Evolutionary conservation across 1,140 invertebrate genomes (phyloP).

Genomic region (Polyergus mexicanus): DNA sequence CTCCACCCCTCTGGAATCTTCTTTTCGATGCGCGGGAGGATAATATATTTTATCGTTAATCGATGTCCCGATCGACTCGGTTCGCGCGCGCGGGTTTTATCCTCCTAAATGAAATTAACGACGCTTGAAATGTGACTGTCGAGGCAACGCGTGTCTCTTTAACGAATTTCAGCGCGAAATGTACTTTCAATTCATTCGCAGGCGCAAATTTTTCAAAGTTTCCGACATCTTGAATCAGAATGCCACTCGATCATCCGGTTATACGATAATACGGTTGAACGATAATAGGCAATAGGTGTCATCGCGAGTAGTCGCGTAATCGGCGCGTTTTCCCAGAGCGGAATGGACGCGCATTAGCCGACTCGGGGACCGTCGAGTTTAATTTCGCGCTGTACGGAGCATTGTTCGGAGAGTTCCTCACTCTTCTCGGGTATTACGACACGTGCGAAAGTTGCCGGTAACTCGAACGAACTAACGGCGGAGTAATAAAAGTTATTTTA

Average conservation of each 20-base stretch:
- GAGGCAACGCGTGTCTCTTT: slow-evolving; percentile 16
- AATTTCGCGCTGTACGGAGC: slow-evolving; percentile 42
- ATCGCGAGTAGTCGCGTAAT: slow-evolving; percentile 1
- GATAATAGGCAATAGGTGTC: neutral
- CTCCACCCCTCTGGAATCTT: slow-evolving; percentile 37
- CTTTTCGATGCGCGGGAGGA: slow-evolving; percentile 36
- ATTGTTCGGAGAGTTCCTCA: slow-evolving; percentile 61
- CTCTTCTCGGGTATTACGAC: slow-evolving; percentile 39
- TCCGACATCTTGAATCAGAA: neutral
- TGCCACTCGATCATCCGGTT: slow-evolving; percentile 8
- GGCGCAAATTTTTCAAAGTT: slow-evolving; percentile 27
- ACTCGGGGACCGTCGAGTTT: slow-evolving; percentile 65
- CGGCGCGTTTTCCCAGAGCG: slow-evolving; percentile 54
- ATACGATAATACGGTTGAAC: neutral
- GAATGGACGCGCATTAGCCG: slow-evolving; percentile 49
- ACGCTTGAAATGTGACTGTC: slow-evolving; percentile 13
- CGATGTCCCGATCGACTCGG: slow-evolving; percentile 38
- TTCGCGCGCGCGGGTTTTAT: slow-evolving; percentile 32
- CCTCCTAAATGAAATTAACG: slow-evolving; percentile 59
- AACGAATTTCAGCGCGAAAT: slow-evolving; percentile 27
- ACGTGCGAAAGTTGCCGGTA: slow-evolving; percentile 72
- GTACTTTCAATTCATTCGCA: slow-evolving; percentile 7
- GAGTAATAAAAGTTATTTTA: slow-evolving; percentile 66
- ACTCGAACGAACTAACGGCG: slow-evolving; percentile 63
- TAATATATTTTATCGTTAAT: slow-evolving; percentile 62